A percentile compares a stretch with the other conserved stretches of the same genome.
Conservation (phyloP, 2,113 vertebrate species). For the Zosterops pallidus region DNA sequence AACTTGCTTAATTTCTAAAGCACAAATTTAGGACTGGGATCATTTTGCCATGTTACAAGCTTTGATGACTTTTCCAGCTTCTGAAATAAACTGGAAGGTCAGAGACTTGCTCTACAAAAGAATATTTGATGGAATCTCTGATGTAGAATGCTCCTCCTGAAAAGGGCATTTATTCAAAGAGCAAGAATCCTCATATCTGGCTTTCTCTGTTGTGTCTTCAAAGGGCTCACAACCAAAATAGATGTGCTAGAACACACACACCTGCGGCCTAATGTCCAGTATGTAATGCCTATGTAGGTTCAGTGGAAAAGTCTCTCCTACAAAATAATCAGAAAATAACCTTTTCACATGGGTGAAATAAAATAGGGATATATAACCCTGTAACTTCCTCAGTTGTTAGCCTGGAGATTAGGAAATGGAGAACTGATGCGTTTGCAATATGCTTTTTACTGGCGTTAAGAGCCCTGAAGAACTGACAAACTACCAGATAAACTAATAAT, state of each 20-base stretch:
- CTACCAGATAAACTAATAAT: background rate
- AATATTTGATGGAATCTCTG: background rate
- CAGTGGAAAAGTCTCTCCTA: background rate
- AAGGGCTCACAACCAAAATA: background rate
- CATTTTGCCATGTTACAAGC: background rate
- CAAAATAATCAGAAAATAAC: background rate
- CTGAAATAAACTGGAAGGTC: background rate
- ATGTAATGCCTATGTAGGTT: background rate
- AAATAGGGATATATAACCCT: background rate
- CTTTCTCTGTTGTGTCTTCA: background rate
- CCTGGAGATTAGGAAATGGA: background rate
- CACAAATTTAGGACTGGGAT: background rate
- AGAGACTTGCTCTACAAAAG: background rate
- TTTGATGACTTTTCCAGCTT: background rate
- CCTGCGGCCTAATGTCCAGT: background rate
- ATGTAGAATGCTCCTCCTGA: background rate
- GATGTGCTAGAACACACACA: background rate
- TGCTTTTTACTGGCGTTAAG: rapidly evolving
- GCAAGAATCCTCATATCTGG: background rate
- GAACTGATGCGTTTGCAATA: rapidly evolving
- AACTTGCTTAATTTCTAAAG: background rate
- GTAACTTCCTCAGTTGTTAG: background rate
- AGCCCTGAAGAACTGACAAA: background rate
- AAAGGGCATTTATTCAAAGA: background rate
- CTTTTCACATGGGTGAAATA: background rate